Evolutionary conservation across 2,113 vertebrate species (phyloP), one percentile per base, ranked within the genome.

Genomic region (Bos javanicus): DNA sequence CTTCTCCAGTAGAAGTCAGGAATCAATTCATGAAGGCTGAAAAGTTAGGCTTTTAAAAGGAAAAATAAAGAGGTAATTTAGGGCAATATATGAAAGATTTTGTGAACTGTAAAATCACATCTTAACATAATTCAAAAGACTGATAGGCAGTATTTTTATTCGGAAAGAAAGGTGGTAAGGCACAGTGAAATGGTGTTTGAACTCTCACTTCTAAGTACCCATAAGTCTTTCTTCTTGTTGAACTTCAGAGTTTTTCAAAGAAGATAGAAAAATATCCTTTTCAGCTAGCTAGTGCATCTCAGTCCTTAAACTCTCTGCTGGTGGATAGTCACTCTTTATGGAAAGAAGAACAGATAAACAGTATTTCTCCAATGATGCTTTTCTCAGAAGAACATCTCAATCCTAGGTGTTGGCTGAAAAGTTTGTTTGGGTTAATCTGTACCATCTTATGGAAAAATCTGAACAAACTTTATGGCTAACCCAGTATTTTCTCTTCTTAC

Each of bases 191-290:
- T 17, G 26, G 21, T 17, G 10, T 82, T 85, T 91, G 82, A 85
- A 95, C 87, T 71, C 80, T 90, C 23, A 64, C 46, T 90, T 97
- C 50, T 67, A 94, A 97, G 16, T 6, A 76, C 60, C 67, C 3
- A 26, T 21, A 33, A 86, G 17, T 83, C 84, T 95, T 97, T 94
- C 50, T 96, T 91, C 67, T 90, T 54, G 28, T 36, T 36, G 64
- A 9, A 86, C 93, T 93, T 95, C 28, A 92, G 82, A 78, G 43
- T 89, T 86, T 67, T 94, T 97, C 23, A 92, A 96, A 88, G 76
- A 88, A 76, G 93, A 94, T 84, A 80, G 21, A 96, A 96, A 86
- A 90, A 59, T 76, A 81, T 50, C 91, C 16, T 62, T 91, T 92
- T 62, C 81, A 95, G 48, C 28, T 92, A 74, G 43, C 30, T 83